Evolutionary conservation across 2,888 invertebrate species (phyloP).

Genomic region (Drosophila koepferae): DNA sequence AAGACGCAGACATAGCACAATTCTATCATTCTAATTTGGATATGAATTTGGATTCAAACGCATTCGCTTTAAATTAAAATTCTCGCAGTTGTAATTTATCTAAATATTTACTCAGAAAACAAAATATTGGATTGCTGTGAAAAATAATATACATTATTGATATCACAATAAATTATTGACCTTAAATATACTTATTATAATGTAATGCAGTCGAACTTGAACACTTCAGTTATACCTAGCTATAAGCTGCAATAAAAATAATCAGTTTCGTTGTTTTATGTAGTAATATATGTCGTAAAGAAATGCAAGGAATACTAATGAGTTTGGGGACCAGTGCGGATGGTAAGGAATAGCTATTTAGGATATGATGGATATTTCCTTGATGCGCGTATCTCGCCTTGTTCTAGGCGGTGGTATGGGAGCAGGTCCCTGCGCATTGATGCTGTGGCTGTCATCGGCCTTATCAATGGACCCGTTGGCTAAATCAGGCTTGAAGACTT

Average conservation of each 20-base stretch:
- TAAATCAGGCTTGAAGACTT: slow-evolving; percentile 26
- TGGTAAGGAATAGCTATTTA: slow-evolving; percentile 17
- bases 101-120: not conserved
- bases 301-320: slow-evolving; percentile 54
- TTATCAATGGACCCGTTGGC: slow-evolving; percentile 32
- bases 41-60: not conserved
- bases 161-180: slow-evolving; percentile 23
- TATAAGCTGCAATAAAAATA: slow-evolving; percentile 16
- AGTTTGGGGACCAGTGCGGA: slow-evolving; percentile 2
- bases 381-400: slow-evolving; percentile 78
- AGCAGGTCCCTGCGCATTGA: slow-evolving; percentile 35
- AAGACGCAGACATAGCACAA: not conserved
- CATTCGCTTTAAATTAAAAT: not conserved
- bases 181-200: slow-evolving; percentile 12
- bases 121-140: not conserved
- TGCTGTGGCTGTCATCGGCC: slow-evolving; percentile 2
- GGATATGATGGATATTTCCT: slow-evolving; percentile 66
- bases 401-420: slow-evolving; percentile 83
- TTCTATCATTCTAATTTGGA: fast-evolving
- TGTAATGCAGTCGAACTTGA: slow-evolving; percentile 34
- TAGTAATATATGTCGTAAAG: slow-evolving; percentile 20
- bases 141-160: slow-evolving; percentile 6
- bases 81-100: not conserved
- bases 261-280: slow-evolving; percentile 11
- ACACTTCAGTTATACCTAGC: slow-evolving; percentile 21